A percentile compares a stretch with the other conserved stretches of the same genome.
phyloP scores from a whole-genome alignment of 2,888 invertebrate species.

The Archips crataeganus region DNA sequence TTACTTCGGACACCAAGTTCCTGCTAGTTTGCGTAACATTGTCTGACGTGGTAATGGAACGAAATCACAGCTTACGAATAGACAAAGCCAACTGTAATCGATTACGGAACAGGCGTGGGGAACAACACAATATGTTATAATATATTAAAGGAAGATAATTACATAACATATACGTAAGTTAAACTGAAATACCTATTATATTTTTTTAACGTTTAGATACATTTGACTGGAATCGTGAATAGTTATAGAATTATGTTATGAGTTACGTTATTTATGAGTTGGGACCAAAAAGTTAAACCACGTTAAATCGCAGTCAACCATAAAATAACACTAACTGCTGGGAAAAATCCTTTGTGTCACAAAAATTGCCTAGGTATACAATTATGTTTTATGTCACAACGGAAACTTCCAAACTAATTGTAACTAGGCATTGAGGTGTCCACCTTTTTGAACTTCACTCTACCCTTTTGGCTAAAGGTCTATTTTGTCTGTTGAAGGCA shows the following conservation, averaged over 20 bases:
- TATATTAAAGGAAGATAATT: not conserved
- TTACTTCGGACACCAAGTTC: conserved; percentile 25
- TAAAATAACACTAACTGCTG: too few relatives aligned
- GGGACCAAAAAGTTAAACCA: too few relatives aligned
- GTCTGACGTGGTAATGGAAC: conserved; percentile 29
- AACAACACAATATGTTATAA: conserved; percentile 26
- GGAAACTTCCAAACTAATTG: too few relatives aligned
- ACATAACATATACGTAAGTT: not conserved
- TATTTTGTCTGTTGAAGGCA: too few relatives aligned
- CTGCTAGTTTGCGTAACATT: conserved; percentile 34
- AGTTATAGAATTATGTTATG: too few relatives aligned
- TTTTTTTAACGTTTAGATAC: not conserved
- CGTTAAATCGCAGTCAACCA: too few relatives aligned
- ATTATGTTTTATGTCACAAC: too few relatives aligned
- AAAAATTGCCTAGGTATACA: too few relatives aligned
- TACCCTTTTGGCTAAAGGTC: too few relatives aligned
- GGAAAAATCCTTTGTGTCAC: too few relatives aligned
- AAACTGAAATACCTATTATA: not conserved
- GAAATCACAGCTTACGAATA: conserved; percentile 30
- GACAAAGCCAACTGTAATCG: conserved; percentile 36
- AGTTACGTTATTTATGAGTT: too few relatives aligned
- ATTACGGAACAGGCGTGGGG: conserved; percentile 28
- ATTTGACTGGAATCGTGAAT: not conserved
- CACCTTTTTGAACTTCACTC: not conserved
- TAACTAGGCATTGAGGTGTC: too few relatives aligned